Percentiles rank a stretch among this genome's conserved stretches.
These are phyloP conservation scores for Dolichomitus sp. DNA, from an alignment of 2,888 invertebrate genomes.

Conservation along the genomic window DNA sequence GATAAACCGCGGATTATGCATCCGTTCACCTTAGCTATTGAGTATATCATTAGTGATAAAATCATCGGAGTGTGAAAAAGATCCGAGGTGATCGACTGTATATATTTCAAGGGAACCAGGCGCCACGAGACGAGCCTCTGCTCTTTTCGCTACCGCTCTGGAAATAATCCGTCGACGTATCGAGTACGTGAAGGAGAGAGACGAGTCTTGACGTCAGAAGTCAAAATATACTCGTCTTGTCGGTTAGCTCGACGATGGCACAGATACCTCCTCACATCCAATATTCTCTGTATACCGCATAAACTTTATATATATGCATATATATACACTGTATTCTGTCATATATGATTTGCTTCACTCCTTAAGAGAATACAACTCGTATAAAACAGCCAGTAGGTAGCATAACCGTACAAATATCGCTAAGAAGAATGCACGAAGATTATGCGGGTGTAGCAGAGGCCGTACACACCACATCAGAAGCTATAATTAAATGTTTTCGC, in stretches of 20 bases:
- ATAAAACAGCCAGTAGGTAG: neutral
- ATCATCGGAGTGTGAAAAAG: neutral
- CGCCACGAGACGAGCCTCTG: slow-evolving; percentile 46
- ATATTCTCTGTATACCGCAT: neutral
- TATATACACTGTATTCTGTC: slow-evolving; percentile 7
- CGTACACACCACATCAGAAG: slow-evolving; percentile 31
- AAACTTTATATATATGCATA: neutral
- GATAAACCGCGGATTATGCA: neutral
- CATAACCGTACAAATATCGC: slow-evolving; percentile 32
- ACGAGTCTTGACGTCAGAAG: slow-evolving; percentile 63
- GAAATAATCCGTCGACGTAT: slow-evolving; percentile 62
- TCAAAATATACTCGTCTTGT: slow-evolving; percentile 60
- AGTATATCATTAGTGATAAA: neutral
- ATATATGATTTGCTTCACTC: slow-evolving; percentile 36
- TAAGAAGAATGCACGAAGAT: slow-evolving; percentile 33
- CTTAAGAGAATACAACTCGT: slow-evolving; percentile 2
- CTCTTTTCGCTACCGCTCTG: slow-evolving; percentile 50
- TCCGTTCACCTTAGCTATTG: neutral
- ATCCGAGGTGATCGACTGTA: neutral
- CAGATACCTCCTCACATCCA: neutral
- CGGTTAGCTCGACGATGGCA: slow-evolving; percentile 44
- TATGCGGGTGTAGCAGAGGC: slow-evolving; percentile 48
- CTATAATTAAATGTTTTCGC: slow-evolving; percentile 75
- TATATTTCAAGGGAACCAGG: slow-evolving; percentile 2
- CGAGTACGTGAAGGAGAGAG: slow-evolving; percentile 36